These are phyloP conservation scores for Heliangelus exortis DNA, from an alignment of 2,797 vertebrate genomes.

Conservation along the genomic window DNA sequence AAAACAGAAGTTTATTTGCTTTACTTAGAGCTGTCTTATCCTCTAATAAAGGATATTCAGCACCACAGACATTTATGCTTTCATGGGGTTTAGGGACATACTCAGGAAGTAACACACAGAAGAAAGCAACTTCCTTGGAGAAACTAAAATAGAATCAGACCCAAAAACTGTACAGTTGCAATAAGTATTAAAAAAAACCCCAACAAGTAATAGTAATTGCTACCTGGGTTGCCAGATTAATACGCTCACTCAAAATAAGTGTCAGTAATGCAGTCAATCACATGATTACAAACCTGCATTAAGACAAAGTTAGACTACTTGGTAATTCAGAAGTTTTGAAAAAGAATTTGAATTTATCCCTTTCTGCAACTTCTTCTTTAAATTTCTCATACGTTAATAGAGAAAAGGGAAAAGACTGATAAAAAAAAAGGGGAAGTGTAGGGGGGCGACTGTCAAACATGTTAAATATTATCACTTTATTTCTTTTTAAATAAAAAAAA, in stretches of 20 bases:
- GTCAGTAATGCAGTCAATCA: neutral
- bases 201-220: neutral
- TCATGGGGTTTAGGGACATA: neutral
- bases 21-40: neutral
- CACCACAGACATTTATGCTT: neutral
- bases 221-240: neutral
- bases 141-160: neutral
- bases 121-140: neutral
- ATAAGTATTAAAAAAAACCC: neutral
- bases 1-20: neutral
- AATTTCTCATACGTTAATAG: accelerated
- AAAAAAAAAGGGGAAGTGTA: neutral
- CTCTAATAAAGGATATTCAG: neutral
- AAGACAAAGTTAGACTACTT: neutral
- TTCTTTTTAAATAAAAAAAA: neutral
- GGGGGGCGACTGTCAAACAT: neutral
- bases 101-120: neutral
- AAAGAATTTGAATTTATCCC: neutral
- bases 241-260: neutral
- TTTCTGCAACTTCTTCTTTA: neutral
- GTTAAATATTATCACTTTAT: neutral
- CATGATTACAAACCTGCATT: neutral
- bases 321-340: neutral
- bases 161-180: neutral
- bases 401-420: neutral